Evolutionary conservation across 2,888 invertebrate species (phyloP).

Genomic region (Autographa gamma): DNA sequence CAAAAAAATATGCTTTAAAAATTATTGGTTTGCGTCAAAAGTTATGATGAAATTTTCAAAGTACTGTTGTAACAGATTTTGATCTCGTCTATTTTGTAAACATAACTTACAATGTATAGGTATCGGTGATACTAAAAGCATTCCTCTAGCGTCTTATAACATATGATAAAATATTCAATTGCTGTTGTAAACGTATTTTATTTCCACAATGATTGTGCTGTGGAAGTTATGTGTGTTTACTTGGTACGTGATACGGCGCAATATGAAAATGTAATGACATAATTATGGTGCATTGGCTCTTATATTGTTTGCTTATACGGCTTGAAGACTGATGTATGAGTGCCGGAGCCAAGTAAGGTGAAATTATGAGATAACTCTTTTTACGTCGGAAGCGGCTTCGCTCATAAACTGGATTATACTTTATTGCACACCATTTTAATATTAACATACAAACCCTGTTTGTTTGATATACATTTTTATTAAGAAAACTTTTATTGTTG

Average conservation of each 20-base stretch:
- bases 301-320: background rate
- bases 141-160: constrained; percentile 37
- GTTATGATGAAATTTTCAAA: no score
- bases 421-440: background rate
- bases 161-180: constrained; percentile 50
- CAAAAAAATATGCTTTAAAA: no score
- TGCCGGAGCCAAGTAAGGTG: background rate
- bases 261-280: background rate
- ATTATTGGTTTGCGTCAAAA: no score
- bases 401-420: background rate
- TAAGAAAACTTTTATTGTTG: no score
- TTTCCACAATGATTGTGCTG: constrained; percentile 19
- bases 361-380: background rate
- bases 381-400: background rate
- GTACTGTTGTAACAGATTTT: no score
- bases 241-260: constrained; percentile 7
- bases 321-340: background rate
- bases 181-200: constrained; percentile 32
- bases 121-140: constrained; percentile 28
- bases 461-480: background rate
- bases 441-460: background rate
- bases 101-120: constrained; percentile 14
- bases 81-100: background rate
- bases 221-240: constrained; percentile 8
- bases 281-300: constrained; percentile 5